Percentiles rank a stretch among this genome's conserved stretches.
Conservation (phyloP, 1,140 invertebrate genomes). For the Pogonomyrmex californicus region DNA sequence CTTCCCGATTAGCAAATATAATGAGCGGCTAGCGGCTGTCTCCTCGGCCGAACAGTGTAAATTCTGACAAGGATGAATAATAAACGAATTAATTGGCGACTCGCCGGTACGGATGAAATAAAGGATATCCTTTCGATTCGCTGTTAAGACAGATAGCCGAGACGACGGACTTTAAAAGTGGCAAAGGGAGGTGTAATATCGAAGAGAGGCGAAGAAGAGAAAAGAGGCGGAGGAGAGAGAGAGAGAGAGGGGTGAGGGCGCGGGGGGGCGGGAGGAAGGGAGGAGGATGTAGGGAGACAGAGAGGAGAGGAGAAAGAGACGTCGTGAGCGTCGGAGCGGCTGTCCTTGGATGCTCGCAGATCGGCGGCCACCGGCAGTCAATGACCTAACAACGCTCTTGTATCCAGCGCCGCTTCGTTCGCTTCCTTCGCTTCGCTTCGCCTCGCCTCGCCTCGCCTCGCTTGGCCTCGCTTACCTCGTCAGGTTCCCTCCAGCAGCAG, state of each 20-base stretch:
- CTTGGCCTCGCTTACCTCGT: conserved; percentile 70
- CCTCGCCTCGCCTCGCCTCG: conserved; percentile 77
- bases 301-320: conserved; percentile 56
- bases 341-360: conserved; percentile 86
- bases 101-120: conserved; percentile 29
- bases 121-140: conserved; percentile 54
- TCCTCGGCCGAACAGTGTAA: not conserved
- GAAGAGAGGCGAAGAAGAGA: not conserved
- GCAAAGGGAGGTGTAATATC: conserved; percentile 2
- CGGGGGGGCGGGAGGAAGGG: not conserved
- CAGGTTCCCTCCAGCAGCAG: not conserved
- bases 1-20: conserved; percentile 54
- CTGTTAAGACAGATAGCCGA: conserved; percentile 64
- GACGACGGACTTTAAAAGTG: conserved; percentile 55
- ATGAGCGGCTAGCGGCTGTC: conserved; percentile 9
- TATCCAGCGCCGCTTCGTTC: conserved; percentile 68
- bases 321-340: conserved; percentile 77
- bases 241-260: not conserved
- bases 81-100: conserved; percentile 60
- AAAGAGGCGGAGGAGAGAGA: not conserved
- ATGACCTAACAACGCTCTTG: conserved; percentile 82
- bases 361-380: conserved; percentile 84
- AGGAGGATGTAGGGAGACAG: conserved; percentile 17
- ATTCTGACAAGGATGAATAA: conserved; percentile 38
- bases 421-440: conserved; percentile 75